These are phyloP conservation scores for Dallia pectoralis DNA, from an alignment of 2,797 vertebrate genomes.

Conservation along the genomic window DNA sequence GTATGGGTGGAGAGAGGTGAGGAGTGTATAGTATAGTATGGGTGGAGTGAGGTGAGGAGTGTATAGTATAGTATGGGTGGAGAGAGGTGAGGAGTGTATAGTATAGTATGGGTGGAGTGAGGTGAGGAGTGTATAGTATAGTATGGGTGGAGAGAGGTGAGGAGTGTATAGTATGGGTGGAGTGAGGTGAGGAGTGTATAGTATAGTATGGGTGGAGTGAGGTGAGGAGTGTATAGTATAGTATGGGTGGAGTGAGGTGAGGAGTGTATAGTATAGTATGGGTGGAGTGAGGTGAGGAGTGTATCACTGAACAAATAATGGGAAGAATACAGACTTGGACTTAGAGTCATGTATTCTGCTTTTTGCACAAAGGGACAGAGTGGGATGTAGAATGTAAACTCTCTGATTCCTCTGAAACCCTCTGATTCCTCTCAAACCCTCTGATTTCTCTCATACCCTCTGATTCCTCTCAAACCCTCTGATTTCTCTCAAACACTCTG, in stretches of 20 bases:
- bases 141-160: conserved; percentile 26
- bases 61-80: conserved; percentile 30
- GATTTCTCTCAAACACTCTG: too few relatives aligned
- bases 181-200: too few relatives aligned
- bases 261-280: conserved; percentile 28
- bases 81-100: conserved; percentile 18
- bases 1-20: conserved; percentile 26
- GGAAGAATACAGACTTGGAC: conserved; percentile 19
- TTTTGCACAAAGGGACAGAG: conserved; percentile 20
- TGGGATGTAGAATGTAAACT: conserved; percentile 22
- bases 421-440: conserved; percentile 5
- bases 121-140: conserved; percentile 13
- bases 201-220: conserved; percentile 29
- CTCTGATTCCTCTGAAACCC: conserved; percentile 19
- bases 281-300: conserved; percentile 17
- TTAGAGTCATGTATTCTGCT: not conserved
- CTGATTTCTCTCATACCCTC: too few relatives aligned
- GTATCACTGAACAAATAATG: conserved; percentile 27
- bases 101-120: conserved; percentile 29
- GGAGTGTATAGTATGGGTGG: too few relatives aligned
- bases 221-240: conserved; percentile 13
- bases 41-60: conserved; percentile 19
- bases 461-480: too few relatives aligned
- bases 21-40: conserved; percentile 28
- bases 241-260: conserved; percentile 26